Evolutionary conservation across 1,140 invertebrate species (phyloP), one percentile per base, ranked within the genome.

Genomic region (Anastatus disparis): DNA sequence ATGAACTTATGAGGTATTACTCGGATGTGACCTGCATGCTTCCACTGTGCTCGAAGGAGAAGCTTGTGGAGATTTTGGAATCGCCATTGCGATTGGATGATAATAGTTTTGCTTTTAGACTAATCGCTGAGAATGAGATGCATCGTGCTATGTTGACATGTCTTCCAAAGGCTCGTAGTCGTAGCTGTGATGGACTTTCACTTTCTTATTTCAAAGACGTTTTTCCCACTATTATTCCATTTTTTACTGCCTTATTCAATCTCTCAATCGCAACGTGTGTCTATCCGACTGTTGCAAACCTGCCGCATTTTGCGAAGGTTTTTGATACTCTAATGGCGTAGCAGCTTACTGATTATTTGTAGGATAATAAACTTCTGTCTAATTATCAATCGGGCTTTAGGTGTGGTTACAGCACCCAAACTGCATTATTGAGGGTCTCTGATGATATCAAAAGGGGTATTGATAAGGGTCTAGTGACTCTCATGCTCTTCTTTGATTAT

Each of bases 241-340:
- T 35, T 35, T 6, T 35, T 35, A 10, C 10, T 35, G 10, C 4
- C 4, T 10, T 35, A 6, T 35, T 35, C 10, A 35, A 35, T 35
- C 4, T 6, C 31, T 35, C 31, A 35, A 4, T 35, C 4, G 31
- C 4, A 4, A 6, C 31, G 10, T 35, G 31, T 35, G 10, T 10
- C 4, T 35, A 6, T 10, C 31, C 31, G 4, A 4, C 46, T 50
- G 15, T 50, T 22, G 46, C n/a, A 3, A 20, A 50, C 2, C 20
- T 50, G 46, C 20, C 20, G 20, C 46, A 50, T 24, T 75, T 50
- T 20, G 46, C n/a, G 3, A 50, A 50, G 46, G 46, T 50, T 50
- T 22, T 50, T 50, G 46, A 50, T 12, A 50, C 3, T 20, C 3
- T 53, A 29, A 29, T 53, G 2, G 8, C 27, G 7, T 2, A 7